A percentile compares a stretch with the other conserved stretches of the same genome.
Evolutionary conservation across 2,113 vertebrate genomes (phyloP).

Genomic region (Dipodomys ordii): DNA sequence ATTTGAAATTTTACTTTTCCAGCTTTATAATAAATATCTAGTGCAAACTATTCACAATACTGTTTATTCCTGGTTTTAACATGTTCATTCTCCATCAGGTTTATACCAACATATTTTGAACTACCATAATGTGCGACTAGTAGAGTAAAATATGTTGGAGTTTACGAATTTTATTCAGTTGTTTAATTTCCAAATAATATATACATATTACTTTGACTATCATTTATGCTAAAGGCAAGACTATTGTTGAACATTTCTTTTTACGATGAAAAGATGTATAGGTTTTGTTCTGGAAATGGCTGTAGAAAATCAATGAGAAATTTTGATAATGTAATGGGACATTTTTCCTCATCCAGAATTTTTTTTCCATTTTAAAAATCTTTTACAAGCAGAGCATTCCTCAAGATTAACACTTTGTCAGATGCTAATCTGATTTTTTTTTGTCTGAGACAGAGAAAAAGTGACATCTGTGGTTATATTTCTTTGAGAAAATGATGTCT

Average conservation of each 20-base stretch:
- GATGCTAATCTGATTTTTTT: conserved; percentile 67
- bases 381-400: conserved; percentile 50
- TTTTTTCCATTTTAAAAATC: conserved; percentile 57
- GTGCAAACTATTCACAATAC: background rate
- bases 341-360: conserved; percentile 36
- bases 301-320: conserved; percentile 33
- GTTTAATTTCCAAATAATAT: background rate
- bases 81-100: background rate
- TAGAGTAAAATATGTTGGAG: background rate
- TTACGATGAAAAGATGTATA: background rate
- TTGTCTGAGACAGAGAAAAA: conserved; percentile 66
- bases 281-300: background rate
- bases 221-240: background rate
- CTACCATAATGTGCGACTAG: background rate
- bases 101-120: background rate
- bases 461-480: conserved; percentile 65
- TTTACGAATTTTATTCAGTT: background rate
- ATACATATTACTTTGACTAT: background rate
- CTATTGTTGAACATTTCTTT: background rate
- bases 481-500: conserved; percentile 75
- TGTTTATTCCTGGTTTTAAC: background rate
- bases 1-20: background rate
- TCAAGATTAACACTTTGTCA: conserved; percentile 60
- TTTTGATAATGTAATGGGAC: conserved; percentile 39
- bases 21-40: background rate